These are phyloP conservation scores for Maniola hyperantus DNA, from an alignment of 2,888 invertebrate species.

Conservation along the genomic window DNA sequence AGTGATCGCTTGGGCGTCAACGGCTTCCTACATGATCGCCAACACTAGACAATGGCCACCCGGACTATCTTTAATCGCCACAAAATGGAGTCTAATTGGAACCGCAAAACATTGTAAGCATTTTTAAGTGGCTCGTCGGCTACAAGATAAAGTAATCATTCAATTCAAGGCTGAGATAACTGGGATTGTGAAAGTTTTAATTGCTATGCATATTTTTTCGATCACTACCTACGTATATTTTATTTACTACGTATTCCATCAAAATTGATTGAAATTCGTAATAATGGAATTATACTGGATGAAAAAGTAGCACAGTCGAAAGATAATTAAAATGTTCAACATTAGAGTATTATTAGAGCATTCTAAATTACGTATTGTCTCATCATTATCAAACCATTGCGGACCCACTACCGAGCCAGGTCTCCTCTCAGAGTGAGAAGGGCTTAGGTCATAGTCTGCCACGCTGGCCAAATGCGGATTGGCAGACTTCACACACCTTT, in stretches of 20 bases:
- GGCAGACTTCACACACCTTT: no score
- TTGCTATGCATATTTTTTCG: slow-evolving; percentile 37
- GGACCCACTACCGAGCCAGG: no score
- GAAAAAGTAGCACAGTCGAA: neutral
- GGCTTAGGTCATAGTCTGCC: no score
- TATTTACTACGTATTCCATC: slow-evolving; percentile 35
- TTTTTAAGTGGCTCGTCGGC: slow-evolving; percentile 51
- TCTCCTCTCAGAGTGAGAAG: no score
- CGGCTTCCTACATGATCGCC: slow-evolving; percentile 63
- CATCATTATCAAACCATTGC: no score
- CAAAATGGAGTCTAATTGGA: slow-evolving; percentile 78
- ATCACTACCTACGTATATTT: slow-evolving; percentile 31
- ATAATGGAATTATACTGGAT: slow-evolving; percentile 23
- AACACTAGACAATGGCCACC: slow-evolving; percentile 72
- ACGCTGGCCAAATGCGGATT: no score
- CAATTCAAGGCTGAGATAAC: slow-evolving; percentile 52
- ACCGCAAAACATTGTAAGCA: slow-evolving; percentile 60
- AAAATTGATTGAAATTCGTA: slow-evolving; percentile 35
- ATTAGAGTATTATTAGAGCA: neutral
- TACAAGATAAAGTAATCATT: slow-evolving; percentile 47
- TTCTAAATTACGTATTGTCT: neutral
- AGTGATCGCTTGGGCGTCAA: slow-evolving; percentile 66
- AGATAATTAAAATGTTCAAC: neutral
- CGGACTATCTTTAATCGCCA: slow-evolving; percentile 74
- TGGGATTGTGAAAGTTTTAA: slow-evolving; percentile 47